Percentiles rank a stretch among this genome's conserved stretches.
phyloP scores from a whole-genome alignment of 2,888 invertebrate genomes.

The Luperina testacea region DNA sequence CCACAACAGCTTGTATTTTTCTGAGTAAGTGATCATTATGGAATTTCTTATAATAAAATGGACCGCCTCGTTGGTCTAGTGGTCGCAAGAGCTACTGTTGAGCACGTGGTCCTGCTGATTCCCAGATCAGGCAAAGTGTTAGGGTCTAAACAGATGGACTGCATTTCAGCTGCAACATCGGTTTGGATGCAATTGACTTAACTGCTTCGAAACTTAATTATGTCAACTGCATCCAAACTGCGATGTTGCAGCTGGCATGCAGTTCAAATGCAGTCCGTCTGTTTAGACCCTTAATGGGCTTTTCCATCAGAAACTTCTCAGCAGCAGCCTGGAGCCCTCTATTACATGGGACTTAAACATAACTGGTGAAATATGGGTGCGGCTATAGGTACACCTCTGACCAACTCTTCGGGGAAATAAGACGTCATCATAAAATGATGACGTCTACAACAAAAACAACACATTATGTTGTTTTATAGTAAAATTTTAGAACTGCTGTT shows the following conservation, averaged over 20 bases:
- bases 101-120: background rate
- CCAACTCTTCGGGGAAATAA: background rate
- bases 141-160: no score
- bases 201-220: no score
- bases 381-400: background rate
- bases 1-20: slow-evolving; percentile 59
- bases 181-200: no score
- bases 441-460: no score
- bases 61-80: background rate
- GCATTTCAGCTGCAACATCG: no score
- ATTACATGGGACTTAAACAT: background rate
- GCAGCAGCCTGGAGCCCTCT: background rate
- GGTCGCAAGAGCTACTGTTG: background rate
- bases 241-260: no score
- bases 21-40: slow-evolving; percentile 71
- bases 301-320: background rate
- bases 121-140: background rate
- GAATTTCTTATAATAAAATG: background rate
- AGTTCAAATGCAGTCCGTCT: no score
- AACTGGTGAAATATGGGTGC: background rate
- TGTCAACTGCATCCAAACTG: no score
- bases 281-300: background rate
- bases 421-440: background rate
- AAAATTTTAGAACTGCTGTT: background rate
- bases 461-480: background rate